A percentile compares a stretch with the other conserved stretches of the same genome.
phyloP scores from a whole-genome alignment of 2,797 vertebrate species.

The Ceryle rudis region DNA sequence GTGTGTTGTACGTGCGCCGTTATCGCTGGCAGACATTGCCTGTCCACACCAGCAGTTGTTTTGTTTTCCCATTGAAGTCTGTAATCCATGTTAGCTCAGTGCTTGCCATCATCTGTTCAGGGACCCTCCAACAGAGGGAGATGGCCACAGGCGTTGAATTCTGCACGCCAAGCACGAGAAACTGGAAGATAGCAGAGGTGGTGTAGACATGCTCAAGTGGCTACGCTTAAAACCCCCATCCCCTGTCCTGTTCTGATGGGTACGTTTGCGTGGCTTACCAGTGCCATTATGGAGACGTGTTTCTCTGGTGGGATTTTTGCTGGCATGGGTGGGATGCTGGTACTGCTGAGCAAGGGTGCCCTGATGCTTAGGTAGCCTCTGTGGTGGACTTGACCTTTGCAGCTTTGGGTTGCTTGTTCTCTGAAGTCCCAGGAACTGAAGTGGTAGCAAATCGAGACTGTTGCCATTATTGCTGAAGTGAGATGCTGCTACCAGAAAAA shows the following conservation, averaged over 20 bases:
- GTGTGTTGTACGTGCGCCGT: fast-evolving
- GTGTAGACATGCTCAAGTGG: fast-evolving
- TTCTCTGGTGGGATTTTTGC: neutral
- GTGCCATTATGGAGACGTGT: fast-evolving
- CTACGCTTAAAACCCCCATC: neutral
- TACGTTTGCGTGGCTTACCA: fast-evolving
- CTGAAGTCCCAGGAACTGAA: fast-evolving
- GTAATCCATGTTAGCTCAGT: neutral
- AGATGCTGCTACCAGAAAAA: neutral
- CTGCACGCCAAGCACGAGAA: neutral
- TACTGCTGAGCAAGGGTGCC: no score
- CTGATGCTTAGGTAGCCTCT: neutral
- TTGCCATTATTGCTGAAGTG: neutral
- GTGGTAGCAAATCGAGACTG: neutral
- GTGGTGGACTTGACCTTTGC: neutral
- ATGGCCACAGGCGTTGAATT: neutral
- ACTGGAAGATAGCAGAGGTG: neutral
- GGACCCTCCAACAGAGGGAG: neutral
- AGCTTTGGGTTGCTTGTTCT: neutral
- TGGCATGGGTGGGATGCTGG: neutral
- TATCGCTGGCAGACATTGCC: neutral
- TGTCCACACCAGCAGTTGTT: neutral
- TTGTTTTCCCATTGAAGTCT: neutral
- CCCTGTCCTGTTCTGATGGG: fast-evolving
- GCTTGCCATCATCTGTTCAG: neutral